Percentiles rank a stretch among this genome's conserved stretches.
Conservation (phyloP, 2,797 vertebrate genomes). For the Monodelphis domestica region DNA sequence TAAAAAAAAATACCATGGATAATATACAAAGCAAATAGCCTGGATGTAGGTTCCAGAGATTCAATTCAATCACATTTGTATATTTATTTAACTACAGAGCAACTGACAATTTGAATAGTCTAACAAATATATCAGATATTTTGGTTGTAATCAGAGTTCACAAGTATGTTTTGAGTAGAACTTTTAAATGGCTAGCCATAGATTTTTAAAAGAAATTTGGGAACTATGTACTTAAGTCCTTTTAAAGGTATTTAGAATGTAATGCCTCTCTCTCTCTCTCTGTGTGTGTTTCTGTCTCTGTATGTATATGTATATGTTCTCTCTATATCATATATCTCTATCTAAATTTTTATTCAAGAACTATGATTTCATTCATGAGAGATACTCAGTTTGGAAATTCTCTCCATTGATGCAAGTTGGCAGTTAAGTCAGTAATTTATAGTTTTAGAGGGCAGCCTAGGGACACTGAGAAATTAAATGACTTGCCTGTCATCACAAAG, state of each 20-base stretch:
- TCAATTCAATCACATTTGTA: not conserved
- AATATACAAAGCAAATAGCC: not conserved
- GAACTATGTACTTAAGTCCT: not conserved
- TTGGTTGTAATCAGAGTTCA: not conserved
- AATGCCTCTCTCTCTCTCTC: no score
- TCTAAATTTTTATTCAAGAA: no score
- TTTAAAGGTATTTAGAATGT: not conserved
- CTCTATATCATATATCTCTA: no score
- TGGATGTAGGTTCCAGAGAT: not conserved
- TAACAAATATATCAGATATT: not conserved
- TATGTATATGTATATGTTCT: no score
- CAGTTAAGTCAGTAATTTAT: not conserved
- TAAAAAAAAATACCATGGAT: not conserved
- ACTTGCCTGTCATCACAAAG: not conserved
- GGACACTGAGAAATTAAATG: not conserved
- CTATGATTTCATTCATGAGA: not conserved
- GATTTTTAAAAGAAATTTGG: not conserved
- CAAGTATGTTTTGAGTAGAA: not conserved
- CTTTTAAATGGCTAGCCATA: not conserved
- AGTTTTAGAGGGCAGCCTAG: not conserved
- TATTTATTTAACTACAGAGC: no score
- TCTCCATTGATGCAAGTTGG: not conserved
- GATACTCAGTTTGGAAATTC: not conserved
- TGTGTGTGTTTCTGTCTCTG: no score
- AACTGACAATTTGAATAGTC: not conserved